Percentiles rank a stretch among this genome's conserved stretches.
Evolutionary conservation across 2,888 invertebrate genomes (phyloP).

Genomic region (Dasypolia templi): DNA sequence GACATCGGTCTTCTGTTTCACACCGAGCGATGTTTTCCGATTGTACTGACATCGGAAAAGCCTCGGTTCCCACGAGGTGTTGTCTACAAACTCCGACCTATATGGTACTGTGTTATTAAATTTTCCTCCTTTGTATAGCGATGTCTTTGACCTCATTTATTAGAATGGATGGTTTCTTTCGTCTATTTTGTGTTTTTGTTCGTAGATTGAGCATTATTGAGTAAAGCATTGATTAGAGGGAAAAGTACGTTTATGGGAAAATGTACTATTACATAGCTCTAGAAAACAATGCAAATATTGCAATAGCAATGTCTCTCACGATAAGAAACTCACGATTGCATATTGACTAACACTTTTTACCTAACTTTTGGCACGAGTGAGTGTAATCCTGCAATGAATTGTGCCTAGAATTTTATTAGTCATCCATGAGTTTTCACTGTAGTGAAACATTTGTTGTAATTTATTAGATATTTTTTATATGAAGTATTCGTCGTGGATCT

Average conservation of each 20-base stretch:
- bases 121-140: conserved; percentile 59
- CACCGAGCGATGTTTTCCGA: conserved; percentile 49
- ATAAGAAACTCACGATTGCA: conserved; percentile 14
- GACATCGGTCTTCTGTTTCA: conserved; percentile 23
- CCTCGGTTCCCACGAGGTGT: conserved; percentile 60
- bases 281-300: conserved; percentile 42
- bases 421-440: background rate
- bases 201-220: conserved; percentile 31
- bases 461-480: background rate
- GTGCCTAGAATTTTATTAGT: background rate
- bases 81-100: conserved; percentile 63
- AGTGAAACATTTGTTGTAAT: background rate
- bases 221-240: conserved; percentile 53
- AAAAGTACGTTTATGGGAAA: conserved; percentile 47
- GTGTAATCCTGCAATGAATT: no score
- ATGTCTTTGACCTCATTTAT: conserved; percentile 59
- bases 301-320: background rate
- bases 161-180: conserved; percentile 45
- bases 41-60: conserved; percentile 38
- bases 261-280: conserved; percentile 32
- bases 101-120: conserved; percentile 63
- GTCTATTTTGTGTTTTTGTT: conserved; percentile 34
- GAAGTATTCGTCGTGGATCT: background rate
- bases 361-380: conserved; percentile 3
- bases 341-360: conserved; percentile 1